Base-by-base conservation (phyloP, 1,140 invertebrate genomes). In the Drosophila prosaltans region DNA sequence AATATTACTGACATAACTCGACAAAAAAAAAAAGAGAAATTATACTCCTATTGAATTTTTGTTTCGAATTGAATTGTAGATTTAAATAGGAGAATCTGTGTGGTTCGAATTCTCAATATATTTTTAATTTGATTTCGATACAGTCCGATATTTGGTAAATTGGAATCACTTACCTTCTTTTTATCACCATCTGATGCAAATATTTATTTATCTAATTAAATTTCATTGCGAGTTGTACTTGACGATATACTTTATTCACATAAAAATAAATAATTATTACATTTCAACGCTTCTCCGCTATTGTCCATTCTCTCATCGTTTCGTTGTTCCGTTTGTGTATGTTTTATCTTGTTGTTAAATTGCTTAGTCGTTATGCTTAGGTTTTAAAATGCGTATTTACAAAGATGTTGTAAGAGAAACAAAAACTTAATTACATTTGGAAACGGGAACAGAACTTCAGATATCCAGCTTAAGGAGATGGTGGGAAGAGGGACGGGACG, bases 221-320 rank as follows among this genome's bases (percentile, higher is more conserved):
- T 32, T 36, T 54, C 24, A 48, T 16, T 65, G 36, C 3, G 24
- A 26, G 5, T 65, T 78, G 58, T 82, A 80, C 83, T 89, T 88
- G 88, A 88, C 70, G 48, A 88, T 88, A 84, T 84, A 78, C 77
- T 88, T 88, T 88, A 88, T 88, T 88, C 84, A 88, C 71, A 88
- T 89, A 88, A 74, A 80, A 88, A 88, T 88, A 88, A 88, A 88
- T 88, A 89, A 81, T 88, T 89, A 72, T 88, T 89, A 89, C 80
- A 88, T 78, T 88, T 84, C 80, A 80, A 80, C 63, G 78, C 16
- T 61, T 61, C 51, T 72, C 21, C 45, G 51, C 45, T 74, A 28
- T 69, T 65, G 54, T 63, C 64, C 65, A 32, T 65, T 64, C 24
- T 64, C 24, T 51, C 40, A 59, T 68, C 26, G 36, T 30, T 16